A percentile compares a stretch with the other conserved stretches of the same genome.
Conservation (phyloP, 2,888 invertebrate species). For the Teleiodes luculella region DNA sequence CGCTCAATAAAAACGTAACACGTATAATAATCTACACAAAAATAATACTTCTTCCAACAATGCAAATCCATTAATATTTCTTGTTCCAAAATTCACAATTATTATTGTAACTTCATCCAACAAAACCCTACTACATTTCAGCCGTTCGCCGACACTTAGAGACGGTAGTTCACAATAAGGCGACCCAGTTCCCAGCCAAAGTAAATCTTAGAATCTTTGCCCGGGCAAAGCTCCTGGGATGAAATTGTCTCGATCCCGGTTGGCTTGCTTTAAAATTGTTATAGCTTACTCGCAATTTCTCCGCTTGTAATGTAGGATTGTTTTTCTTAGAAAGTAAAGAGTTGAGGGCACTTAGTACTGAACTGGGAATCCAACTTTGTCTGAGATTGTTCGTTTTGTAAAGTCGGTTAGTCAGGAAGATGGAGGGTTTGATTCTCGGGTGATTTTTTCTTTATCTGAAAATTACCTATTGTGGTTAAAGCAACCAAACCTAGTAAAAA, state of each 20-base stretch:
- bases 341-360: neutral
- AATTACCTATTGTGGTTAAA: no score
- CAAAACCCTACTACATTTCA: neutral
- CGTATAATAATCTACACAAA: no score
- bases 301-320: neutral
- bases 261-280: constrained; percentile 15
- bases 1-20: no score
- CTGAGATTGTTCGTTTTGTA: neutral
- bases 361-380: neutral
- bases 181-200: neutral
- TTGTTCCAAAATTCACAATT: no score
- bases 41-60: no score
- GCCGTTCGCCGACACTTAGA: neutral
- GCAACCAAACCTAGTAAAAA: no score
- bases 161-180: neutral
- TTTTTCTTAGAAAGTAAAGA: neutral
- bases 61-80: no score
- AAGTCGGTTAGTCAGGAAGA: neutral
- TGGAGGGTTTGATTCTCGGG: no score
- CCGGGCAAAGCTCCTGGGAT: constrained; percentile 11
- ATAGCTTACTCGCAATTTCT: constrained; percentile 4
- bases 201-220: neutral
- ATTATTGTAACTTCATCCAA: neutral
- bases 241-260: constrained; percentile 12
- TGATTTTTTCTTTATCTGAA: no score